These are phyloP conservation scores for Strongylocentrotus purpuratus DNA, from an alignment of 35 echinoderm and acorn worm species.

Conservation along the genomic window DNA sequence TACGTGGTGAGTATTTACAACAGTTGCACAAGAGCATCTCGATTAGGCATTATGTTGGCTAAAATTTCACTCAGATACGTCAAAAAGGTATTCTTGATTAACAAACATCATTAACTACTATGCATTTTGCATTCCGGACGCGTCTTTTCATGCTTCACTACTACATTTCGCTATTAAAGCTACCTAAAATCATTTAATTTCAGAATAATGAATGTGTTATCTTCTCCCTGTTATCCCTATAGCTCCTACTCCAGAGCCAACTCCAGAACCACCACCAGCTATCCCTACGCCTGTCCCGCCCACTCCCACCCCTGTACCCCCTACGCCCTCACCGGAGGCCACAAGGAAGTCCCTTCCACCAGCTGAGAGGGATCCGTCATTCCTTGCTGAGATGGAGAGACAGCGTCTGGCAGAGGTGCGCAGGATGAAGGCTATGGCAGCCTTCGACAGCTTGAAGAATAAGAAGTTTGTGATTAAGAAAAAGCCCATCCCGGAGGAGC, in stretches of 20 bases:
- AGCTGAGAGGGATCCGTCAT: conserved; percentile 64
- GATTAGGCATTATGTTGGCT: too few species aligned
- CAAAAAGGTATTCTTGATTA: too few species aligned
- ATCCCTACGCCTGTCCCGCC: conserved; percentile 24
- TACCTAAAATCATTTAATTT: neutral
- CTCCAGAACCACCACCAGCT: conserved; percentile 34
- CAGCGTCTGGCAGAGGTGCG: conserved; percentile 79
- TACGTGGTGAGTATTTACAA: too few species aligned
- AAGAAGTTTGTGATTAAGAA: conserved; percentile 53
- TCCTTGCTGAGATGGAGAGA: conserved; percentile 64
- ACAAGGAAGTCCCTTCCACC: conserved; percentile 30
- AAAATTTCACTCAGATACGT: too few species aligned
- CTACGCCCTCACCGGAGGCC: neutral
- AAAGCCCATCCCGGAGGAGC: conserved; percentile 33
- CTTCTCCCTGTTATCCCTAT: neutral
- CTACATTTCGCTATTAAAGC: too few species aligned
- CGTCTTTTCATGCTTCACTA: too few species aligned
- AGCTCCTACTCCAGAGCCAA: conserved; percentile 9
- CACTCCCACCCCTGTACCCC: conserved; percentile 41
- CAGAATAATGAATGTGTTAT: neutral
- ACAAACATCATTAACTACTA: too few species aligned
- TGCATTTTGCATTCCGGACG: too few species aligned
- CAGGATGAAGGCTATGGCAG: conserved; percentile 60
- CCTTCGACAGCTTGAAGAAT: conserved; percentile 80
- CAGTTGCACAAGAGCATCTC: too few species aligned